Conservation (phyloP, 2,888 invertebrate genomes). For the Eupithecia insigniata region DNA sequence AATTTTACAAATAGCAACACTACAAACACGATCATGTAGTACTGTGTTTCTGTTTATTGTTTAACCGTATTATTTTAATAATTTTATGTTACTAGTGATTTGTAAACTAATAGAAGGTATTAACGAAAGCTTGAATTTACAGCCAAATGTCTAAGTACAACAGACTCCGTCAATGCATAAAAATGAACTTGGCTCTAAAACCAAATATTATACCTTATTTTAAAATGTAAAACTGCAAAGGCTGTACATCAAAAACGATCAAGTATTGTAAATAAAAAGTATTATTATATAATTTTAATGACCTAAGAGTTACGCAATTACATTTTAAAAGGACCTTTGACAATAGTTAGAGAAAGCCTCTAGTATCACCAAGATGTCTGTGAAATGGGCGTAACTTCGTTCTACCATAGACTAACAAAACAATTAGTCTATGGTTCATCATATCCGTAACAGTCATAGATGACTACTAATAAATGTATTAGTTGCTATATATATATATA, state of each 20-base stretch:
- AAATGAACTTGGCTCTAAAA: constrained; percentile 18
- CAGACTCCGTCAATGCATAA: constrained; percentile 29
- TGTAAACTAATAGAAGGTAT: constrained; percentile 55
- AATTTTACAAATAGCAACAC: constrained; percentile 49
- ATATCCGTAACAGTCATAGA: no score
- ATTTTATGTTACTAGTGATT: constrained; percentile 61
- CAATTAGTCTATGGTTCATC: no score
- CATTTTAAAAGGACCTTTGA: not conserved
- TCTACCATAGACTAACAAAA: no score
- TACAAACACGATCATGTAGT: constrained; percentile 40
- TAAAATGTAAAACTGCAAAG: constrained; percentile 21
- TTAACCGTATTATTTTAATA: constrained; percentile 59
- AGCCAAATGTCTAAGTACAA: constrained; percentile 58
- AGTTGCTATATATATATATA: no score
- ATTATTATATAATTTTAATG: constrained; percentile 13
- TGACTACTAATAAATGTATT: no score
- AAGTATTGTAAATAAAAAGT: constrained; percentile 28
- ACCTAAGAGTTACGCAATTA: constrained; percentile 3
- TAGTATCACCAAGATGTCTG: not conserved
- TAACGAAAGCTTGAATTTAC: constrained; percentile 56
- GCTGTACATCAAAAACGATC: constrained; percentile 32
- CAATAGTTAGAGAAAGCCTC: not conserved
- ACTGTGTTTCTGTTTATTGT: constrained; percentile 55
- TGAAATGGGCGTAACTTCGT: not conserved
- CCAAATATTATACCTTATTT: constrained; percentile 25